These are phyloP conservation scores for Drosophila virilis DNA, from an alignment of 1,140 invertebrate genomes.

Conservation along the genomic window DNA sequence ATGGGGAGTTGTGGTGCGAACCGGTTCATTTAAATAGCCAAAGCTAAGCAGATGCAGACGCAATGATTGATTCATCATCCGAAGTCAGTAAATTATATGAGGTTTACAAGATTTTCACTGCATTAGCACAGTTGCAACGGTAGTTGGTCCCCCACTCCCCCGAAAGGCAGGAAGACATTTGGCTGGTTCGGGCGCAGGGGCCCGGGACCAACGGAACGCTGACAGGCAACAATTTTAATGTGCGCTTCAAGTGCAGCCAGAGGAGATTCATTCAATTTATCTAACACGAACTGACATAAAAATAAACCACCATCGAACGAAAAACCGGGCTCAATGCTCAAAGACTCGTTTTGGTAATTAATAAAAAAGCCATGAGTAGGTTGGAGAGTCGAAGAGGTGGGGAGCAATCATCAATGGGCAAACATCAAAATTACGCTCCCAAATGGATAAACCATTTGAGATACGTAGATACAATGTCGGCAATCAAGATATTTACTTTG, in stretches of 20 bases:
- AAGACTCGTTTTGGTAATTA: conserved; percentile 74
- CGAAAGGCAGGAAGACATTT: neutral
- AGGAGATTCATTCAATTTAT: conserved; percentile 75
- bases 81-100: conserved; percentile 72
- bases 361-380: conserved; percentile 53
- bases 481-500: conserved; percentile 42
- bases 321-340: conserved; percentile 42
- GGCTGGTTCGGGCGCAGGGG: neutral
- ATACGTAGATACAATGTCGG: conserved; percentile 18
- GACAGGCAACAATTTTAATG: conserved; percentile 78
- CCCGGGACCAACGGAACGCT: conserved; percentile 29
- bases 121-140: conserved; percentile 50
- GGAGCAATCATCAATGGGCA: conserved; percentile 56
- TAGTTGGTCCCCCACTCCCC: conserved; percentile 27
- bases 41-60: conserved; percentile 65
- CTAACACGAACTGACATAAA: conserved; percentile 58
- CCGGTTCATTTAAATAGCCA: conserved; percentile 75
- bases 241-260: conserved; percentile 75
- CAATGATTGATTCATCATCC: conserved; percentile 75
- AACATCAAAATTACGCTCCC: conserved; percentile 41
- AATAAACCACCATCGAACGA: conserved; percentile 11
- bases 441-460: conserved; percentile 40
- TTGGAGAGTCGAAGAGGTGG: conserved; percentile 16
- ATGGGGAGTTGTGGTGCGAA: conserved; percentile 38
- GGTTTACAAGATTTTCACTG: conserved; percentile 64